These are phyloP conservation scores for Dicerorhinus sumatrensis DNA, from an alignment of 2,113 vertebrate genomes.

Conservation along the genomic window DNA sequence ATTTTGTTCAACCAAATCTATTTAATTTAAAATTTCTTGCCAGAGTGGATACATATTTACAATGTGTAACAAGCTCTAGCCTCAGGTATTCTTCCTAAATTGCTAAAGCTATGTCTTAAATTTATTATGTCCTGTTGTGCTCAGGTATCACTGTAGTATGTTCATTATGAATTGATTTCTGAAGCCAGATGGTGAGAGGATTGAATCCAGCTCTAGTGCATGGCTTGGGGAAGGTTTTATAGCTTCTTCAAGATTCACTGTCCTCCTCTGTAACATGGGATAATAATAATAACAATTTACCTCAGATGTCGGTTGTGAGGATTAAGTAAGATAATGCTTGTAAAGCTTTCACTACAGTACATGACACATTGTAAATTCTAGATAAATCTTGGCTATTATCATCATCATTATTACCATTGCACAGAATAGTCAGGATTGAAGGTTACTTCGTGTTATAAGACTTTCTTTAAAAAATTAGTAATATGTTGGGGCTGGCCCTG, in stretches of 20 bases:
- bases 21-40: conserved; percentile 38
- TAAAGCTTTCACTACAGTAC: background rate
- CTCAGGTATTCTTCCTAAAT: background rate
- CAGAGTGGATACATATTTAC: background rate
- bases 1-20: background rate
- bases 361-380: background rate
- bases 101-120: background rate
- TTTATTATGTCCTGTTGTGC: background rate
- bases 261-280: background rate
- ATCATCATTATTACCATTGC: background rate
- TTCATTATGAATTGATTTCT: background rate
- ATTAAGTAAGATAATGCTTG: conserved; percentile 10
- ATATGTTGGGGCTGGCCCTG: background rate
- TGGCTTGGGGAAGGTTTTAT: background rate
- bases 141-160: background rate
- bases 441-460: conserved; percentile 23
- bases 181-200: conserved; percentile 18
- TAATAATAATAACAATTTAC: background rate
- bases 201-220: background rate
- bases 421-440: background rate
- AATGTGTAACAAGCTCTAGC: background rate
- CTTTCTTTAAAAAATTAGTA: conserved; percentile 5
- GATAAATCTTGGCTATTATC: background rate
- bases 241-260: background rate
- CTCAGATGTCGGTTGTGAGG: background rate